Base-by-base conservation (phyloP, 2,113 vertebrate genomes). In the Daubentonia madagascariensis region DNA sequence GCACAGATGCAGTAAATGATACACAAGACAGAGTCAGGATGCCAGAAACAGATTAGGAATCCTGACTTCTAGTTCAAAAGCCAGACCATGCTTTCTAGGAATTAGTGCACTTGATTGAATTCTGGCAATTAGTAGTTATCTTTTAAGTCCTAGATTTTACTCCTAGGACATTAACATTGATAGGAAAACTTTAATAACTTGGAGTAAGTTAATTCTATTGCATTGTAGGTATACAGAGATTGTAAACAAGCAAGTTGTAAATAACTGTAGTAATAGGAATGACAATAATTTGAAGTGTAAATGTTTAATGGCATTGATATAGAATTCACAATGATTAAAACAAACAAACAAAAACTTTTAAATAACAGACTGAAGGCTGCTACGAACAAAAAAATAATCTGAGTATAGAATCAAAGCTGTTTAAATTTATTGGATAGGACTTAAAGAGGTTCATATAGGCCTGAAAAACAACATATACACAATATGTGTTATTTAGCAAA, bases 141-240 rank as follows among this genome's bases (percentile, higher is more conserved):
- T 68, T 65, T 92, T 70, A 84, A 43, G 23, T 89, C 57, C 13
- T 88, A 45, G 37, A 32, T 94, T 94, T 97, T 68, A 80, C 30
- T 81, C 6, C 1, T 68, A 28, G n/a, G 80, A 43, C 23, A 37
- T 54, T 93, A 54, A 65, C 52, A 76, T 45, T 93, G 22, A 89
- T 65, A 95, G 14, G 57, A 96, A 89, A 65, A 94, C 57, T 65
- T 76, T 84, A 85, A 85, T 72, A 93, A 93, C 23, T 93, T 85
- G 16, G 70, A 61, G 14, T 80, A 96, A 80, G 88, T 88, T 90
- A 80, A 94, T 97, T 96, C 37, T 81, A 12, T 95, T 94, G 28
- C 5, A 54, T 70, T 61, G 13, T 89, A 45, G 18, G 14, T 81
- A 73, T 65, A 88, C 0, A 97, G 50, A 59, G 32, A 89, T 61